A percentile compares a stretch with the other conserved stretches of the same genome.
phyloP scores from a whole-genome alignment of 2,797 vertebrate genomes.

The Myiotriccus ornatus region DNA sequence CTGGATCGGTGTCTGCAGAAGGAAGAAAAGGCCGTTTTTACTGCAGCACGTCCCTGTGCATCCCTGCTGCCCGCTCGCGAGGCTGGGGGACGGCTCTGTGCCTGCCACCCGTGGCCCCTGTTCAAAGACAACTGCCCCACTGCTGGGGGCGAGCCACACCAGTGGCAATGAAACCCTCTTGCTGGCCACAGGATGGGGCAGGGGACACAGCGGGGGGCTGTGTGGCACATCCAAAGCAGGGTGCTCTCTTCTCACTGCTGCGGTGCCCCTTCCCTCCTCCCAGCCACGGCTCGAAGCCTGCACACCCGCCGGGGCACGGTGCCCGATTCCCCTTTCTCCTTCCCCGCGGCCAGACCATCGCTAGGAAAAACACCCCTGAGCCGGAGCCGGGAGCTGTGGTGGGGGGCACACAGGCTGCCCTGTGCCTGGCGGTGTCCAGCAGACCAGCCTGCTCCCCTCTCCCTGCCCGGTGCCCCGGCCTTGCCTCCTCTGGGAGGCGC shows the following conservation, averaged over 20 bases:
- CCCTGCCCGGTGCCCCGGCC: fast-evolving
- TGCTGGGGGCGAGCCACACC: background rate
- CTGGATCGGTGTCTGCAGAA: slow-evolving; percentile 74
- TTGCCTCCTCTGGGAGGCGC: background rate
- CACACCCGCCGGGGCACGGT: fast-evolving
- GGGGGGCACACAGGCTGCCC: background rate
- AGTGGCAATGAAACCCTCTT: fast-evolving
- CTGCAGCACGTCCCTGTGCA: background rate
- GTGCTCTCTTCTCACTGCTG: fast-evolving
- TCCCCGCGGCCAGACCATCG: fast-evolving
- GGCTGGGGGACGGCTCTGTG: background rate
- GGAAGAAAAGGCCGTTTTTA: slow-evolving; percentile 27
- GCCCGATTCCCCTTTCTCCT: background rate
- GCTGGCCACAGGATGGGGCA: background rate
- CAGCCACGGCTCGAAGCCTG: fast-evolving
- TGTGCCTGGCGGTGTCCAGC: background rate
- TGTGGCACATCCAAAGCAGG: background rate
- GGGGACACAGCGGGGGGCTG: fast-evolving
- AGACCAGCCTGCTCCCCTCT: background rate
- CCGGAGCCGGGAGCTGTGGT: fast-evolving
- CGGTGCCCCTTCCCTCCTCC: background rate
- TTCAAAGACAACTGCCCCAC: background rate
- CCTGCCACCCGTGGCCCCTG: fast-evolving
- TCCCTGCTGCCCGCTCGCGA: background rate
- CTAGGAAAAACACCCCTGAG: background rate